Percentiles rank a stretch among this genome's conserved stretches.
phyloP scores from a whole-genome alignment of 2,113 vertebrate genomes.

The Takifugu bimaculatus region DNA sequence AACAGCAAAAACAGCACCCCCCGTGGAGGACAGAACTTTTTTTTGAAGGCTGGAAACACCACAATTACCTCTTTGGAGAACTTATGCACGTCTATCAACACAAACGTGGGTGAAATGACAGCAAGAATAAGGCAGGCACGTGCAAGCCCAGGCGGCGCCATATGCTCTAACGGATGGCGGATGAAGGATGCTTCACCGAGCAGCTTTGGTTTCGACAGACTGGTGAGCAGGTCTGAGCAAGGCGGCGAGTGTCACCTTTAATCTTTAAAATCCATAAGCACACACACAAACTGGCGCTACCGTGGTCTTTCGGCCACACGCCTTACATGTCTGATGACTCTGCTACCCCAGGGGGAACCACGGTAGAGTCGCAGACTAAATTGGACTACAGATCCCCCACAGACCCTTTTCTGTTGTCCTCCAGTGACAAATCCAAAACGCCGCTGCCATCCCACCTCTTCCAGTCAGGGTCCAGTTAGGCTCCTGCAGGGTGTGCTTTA shows the following conservation, averaged over 20 bases:
- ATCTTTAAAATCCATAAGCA: slow-evolving; percentile 59
- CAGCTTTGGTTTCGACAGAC: slow-evolving; percentile 65
- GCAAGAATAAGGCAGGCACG: slow-evolving; percentile 18
- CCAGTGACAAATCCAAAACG: slow-evolving; percentile 30
- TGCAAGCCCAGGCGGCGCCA: not conserved
- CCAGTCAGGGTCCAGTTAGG: slow-evolving; percentile 40
- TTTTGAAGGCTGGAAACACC: not conserved
- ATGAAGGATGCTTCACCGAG: slow-evolving; percentile 52
- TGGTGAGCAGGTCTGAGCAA: slow-evolving; percentile 65
- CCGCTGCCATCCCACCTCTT: slow-evolving; percentile 40
- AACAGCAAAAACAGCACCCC: not conserved
- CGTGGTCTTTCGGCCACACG: slow-evolving; percentile 30
- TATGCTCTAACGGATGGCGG: slow-evolving; percentile 52
- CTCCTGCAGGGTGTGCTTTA: slow-evolving; percentile 63
- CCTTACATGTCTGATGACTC: slow-evolving; percentile 52
- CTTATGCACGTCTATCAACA: slow-evolving; percentile 16
- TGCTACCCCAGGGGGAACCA: slow-evolving; percentile 41
- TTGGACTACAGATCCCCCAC: slow-evolving; percentile 29
- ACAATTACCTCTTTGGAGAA: slow-evolving; percentile 12
- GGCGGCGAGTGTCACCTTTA: slow-evolving; percentile 68
- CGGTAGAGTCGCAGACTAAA: slow-evolving; percentile 29
- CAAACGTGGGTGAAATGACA: slow-evolving; percentile 32
- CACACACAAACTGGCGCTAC: slow-evolving; percentile 20
- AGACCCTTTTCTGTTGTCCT: slow-evolving; percentile 27
- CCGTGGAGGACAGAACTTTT: slow-evolving; percentile 1